Percentiles rank a stretch among this genome's conserved stretches.
These are phyloP conservation scores for Aspidiotus rigidus DNA, from an alignment of 2,888 invertebrate genomes.

Conservation along the genomic window DNA sequence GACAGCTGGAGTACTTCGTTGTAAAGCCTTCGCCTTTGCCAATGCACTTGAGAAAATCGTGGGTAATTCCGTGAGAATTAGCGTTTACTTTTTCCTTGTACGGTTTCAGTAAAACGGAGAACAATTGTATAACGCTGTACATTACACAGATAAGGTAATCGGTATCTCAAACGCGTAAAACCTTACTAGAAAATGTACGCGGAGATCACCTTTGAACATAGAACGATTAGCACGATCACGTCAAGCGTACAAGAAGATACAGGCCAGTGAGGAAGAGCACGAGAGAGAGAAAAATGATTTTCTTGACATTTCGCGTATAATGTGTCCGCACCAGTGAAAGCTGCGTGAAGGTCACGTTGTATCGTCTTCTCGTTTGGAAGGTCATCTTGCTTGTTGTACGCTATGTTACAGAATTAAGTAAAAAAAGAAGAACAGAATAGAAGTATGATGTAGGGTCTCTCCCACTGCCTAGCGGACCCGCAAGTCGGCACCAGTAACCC, in stretches of 20 bases:
- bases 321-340: conserved; percentile 28
- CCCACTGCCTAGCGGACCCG: conserved; percentile 8
- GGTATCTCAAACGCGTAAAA: neutral
- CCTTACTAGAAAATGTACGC: neutral
- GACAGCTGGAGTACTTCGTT: too few species aligned
- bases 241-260: too few species aligned
- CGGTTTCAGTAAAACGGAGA: too few species aligned
- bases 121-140: too few species aligned
- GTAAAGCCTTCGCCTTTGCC: too few species aligned
- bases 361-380: conserved; percentile 22
- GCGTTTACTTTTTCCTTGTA: too few species aligned
- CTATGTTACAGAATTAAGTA: neutral
- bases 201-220: neutral
- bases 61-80: too few species aligned
- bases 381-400: conserved; percentile 21
- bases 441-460: conserved; percentile 9
- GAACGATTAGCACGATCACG: neutral
- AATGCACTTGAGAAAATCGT: too few species aligned
- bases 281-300: conserved; percentile 15
- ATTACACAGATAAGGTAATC: neutral
- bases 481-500: conserved; percentile 22
- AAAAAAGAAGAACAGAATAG: neutral
- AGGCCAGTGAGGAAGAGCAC: too few species aligned
- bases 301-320: conserved; percentile 25
- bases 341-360: conserved; percentile 26